Evolutionary conservation across 2,113 vertebrate genomes (phyloP).

Genomic region (Bolborhynchus lineola): DNA sequence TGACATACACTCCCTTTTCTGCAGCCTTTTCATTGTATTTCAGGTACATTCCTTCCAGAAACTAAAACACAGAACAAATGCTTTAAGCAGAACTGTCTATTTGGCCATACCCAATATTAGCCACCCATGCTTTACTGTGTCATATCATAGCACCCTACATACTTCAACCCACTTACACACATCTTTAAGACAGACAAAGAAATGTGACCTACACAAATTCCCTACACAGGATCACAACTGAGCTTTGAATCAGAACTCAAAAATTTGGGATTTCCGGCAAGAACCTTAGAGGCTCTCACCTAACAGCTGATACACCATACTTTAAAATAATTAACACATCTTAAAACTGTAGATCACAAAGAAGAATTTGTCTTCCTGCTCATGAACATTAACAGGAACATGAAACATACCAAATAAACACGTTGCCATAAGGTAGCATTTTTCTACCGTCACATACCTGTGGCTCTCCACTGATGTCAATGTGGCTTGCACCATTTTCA

Average conservation of each 20-base stretch:
- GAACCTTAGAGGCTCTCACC: not conserved
- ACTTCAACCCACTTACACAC: not conserved
- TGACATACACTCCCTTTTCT: constrained; percentile 86
- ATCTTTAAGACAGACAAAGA: not conserved
- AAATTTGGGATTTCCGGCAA: not conserved
- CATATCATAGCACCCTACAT: not conserved
- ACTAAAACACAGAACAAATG: constrained; percentile 76
- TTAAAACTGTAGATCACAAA: not conserved
- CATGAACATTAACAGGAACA: not conserved
- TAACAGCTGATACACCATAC: not conserved
- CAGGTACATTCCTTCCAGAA: constrained; percentile 88
- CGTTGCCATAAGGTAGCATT: not conserved
- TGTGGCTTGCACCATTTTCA: constrained; percentile 90
- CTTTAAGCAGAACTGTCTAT: not conserved
- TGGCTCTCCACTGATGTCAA: constrained; percentile 94
- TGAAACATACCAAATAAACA: not conserved
- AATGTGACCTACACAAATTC: not conserved
- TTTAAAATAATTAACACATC: not conserved
- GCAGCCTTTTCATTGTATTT: constrained; percentile 87
- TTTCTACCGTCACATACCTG: constrained; percentile 77
- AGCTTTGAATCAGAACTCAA: not conserved
- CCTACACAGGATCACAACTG: rapidly evolving
- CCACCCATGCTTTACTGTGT: rapidly evolving
- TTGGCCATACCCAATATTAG: not conserved
- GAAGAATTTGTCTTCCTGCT: not conserved